Base-by-base conservation (phyloP, 1,140 invertebrate genomes). In the Anastrepha ludens region DNA sequence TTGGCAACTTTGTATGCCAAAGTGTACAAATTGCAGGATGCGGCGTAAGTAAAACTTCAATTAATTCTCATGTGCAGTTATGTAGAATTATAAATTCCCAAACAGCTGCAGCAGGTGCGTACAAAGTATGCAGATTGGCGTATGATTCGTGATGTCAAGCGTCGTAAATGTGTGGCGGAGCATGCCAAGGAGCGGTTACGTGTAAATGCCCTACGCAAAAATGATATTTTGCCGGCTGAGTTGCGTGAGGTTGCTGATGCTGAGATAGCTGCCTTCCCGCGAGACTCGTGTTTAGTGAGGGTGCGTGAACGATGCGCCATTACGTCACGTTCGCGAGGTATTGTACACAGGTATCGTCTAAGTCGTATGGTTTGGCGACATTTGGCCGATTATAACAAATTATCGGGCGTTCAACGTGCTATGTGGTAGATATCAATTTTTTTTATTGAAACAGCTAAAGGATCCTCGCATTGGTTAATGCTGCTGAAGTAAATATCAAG, bases 341-440 rank as follows among this genome's bases (percentile, higher is more conserved):
- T 95, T 88, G 95, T 98, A 0, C 89, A 93, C 20, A 95, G 95
- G 88, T 99, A 96, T 96, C 95, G 97, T 90, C 90, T 99, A 60
- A 98, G 98, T 91, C 95, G 98, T 91, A 97, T 98, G 90, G 95
- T 98, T 44, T 99, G 97, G 94, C 95, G 98, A 89, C 94, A 97
- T 91, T 93, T 98, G 86, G 97, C 97, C 2, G 98, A 99, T 94
- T 97, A 99, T 93, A 99, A 98, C 94, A 96, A 97, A 94, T 91
- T 99, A 17, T 95, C 96, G 67, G 98, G 98, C 65, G 95, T 98
- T 2, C 97, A 98, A 93, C 94, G 98, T 93, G 97, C 98, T 39
- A 97, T 97, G 94, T 99, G 98, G 98, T 93, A 93, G 88, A 78
- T 39, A 13, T 8, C 29, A 65, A 29, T 29, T 29, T 29, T 29